Evolutionary conservation across 2,888 invertebrate genomes (phyloP), one percentile per base, ranked within the genome.

Genomic region (Drosophila kokeensis): DNA sequence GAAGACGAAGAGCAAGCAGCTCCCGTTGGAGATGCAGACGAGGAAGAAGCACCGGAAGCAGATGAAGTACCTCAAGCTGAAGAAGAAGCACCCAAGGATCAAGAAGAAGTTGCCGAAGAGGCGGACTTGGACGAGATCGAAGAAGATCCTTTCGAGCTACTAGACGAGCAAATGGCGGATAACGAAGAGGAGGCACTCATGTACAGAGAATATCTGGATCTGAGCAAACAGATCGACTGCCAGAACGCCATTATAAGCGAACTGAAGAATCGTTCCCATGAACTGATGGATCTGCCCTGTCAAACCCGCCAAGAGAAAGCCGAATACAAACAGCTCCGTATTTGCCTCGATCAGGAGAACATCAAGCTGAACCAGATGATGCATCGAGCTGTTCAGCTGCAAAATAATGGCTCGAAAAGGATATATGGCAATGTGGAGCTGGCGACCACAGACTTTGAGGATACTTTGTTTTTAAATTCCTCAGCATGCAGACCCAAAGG

Each of bases 361-460:
- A 38, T 88, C 0, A 91, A 89, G 40, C 38, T 92, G 0, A 79
- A 79, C 2, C 70, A 78, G 8, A 82, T 93, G 60, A 77, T 91
- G 13, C 81, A 79, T 13, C 84, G 81, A 10, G 91, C 91, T 0
- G 73, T 91, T 1, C 66, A 76, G 7, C 76, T 93, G 60, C 93
- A 93, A 62, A 91, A 92, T 38, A 78, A 74, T 15, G 88, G 91
- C 8, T 92, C 93, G 0, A 79, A 67, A 4, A 72, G 89, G 0
- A 61, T 59, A 10, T 92, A 92, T 58, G 76, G 73, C 0, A 86
- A 82, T 30, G 70, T 92, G 2, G 87, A 88, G 21, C 54, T 93
- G 13, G 89, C 85, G 4, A 85, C 88, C 0, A 87, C 91, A 1
- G 60, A n/a, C 1, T 13, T 36, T 0, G 67, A 76, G 5, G 62